These are phyloP conservation scores for Dascillus cervinus DNA, from an alignment of 2,888 invertebrate genomes.

Conservation along the genomic window DNA sequence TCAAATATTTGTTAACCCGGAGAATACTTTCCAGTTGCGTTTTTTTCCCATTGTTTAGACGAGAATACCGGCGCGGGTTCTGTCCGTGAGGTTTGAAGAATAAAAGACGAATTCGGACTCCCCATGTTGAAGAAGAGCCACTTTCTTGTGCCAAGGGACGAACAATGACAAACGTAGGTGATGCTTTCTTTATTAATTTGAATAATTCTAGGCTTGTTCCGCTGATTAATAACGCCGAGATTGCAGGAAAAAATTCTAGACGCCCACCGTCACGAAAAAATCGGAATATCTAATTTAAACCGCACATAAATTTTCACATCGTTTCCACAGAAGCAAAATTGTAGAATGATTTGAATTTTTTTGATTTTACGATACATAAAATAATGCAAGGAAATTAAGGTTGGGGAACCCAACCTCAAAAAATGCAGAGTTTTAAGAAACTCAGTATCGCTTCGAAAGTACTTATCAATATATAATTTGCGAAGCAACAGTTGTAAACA, in stretches of 20 bases:
- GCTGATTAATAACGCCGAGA: not conserved
- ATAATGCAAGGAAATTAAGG: too few species aligned
- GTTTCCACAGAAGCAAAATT: too few species aligned
- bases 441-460: too few species aligned
- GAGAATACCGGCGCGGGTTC: constrained; percentile 12
- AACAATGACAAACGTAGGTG: constrained; percentile 19
- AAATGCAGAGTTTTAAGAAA: too few species aligned
- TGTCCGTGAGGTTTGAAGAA: constrained; percentile 16
- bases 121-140: constrained; percentile 19
- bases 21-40: constrained; percentile 9
- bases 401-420: too few species aligned
- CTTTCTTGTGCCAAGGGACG: constrained; percentile 14
- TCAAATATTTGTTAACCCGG: constrained; percentile 22
- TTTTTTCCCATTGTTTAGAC: constrained; percentile 19
- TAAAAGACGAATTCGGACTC: constrained; percentile 20
- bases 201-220: constrained; percentile 15
- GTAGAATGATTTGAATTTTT: too few species aligned
- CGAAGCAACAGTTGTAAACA: too few species aligned
- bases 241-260: not conserved
- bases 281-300: too few species aligned
- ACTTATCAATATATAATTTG: too few species aligned
- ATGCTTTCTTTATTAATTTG: constrained; percentile 19
- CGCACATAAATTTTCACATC: too few species aligned
- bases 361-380: too few species aligned
- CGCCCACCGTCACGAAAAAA: too few species aligned